A percentile compares a stretch with the other conserved stretches of the same genome.
These are phyloP conservation scores for Epinephelus coioides DNA, from an alignment of 2,797 vertebrate species.

Conservation along the genomic window DNA sequence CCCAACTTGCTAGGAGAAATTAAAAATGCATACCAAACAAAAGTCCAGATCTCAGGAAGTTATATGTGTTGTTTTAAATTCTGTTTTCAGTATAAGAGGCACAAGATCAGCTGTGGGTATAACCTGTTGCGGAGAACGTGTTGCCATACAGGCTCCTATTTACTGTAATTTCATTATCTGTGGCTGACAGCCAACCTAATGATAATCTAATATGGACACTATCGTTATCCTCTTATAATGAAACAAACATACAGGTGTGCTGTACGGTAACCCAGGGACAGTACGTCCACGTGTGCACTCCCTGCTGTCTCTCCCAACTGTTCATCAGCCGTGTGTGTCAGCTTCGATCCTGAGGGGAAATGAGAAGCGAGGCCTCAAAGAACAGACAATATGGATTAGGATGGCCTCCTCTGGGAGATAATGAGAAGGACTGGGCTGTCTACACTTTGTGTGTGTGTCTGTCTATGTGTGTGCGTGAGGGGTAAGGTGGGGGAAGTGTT, in stretches of 20 bases:
- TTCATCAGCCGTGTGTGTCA: constrained; percentile 66
- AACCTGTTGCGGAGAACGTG: too few species aligned
- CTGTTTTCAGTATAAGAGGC: too few species aligned
- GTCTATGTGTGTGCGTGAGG: neutral
- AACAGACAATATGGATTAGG: constrained; percentile 75
- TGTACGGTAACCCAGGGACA: constrained; percentile 30
- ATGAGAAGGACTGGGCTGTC: constrained; percentile 67
- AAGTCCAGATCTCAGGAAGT: too few species aligned
- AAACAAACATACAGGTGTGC: constrained; percentile 14
- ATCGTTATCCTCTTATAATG: constrained; percentile 14
- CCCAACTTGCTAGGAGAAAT: too few species aligned
- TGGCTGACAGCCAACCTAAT: constrained; percentile 27
- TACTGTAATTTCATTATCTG: constrained; percentile 44
- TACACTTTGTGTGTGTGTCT: constrained; percentile 13
- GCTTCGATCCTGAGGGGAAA: constrained; percentile 78
- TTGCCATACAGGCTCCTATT: constrained; percentile 4
- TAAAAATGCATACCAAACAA: too few species aligned
- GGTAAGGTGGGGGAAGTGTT: neutral
- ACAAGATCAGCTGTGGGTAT: too few species aligned
- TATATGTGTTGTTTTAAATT: too few species aligned
- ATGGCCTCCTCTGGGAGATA: constrained; percentile 77
- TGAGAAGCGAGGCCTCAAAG: constrained; percentile 72
- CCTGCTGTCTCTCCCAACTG: constrained; percentile 48
- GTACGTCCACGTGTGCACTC: constrained; percentile 20
- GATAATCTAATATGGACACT: constrained; percentile 43